Conservation (phyloP, 2,797 vertebrate genomes). For the Buceros bicornis region DNA sequence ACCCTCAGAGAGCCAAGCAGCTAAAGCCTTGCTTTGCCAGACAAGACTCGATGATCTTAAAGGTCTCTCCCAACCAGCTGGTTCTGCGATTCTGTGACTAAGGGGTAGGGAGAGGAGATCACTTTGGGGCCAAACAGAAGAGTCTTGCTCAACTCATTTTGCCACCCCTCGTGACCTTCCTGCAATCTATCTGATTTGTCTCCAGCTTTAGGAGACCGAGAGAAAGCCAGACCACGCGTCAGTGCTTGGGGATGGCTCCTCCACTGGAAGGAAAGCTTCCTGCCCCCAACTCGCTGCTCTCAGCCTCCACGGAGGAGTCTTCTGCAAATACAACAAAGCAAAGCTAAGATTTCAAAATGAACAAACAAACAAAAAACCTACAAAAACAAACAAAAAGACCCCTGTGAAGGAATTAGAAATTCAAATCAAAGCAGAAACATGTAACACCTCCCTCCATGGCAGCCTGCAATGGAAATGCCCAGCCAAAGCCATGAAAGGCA, state of each 20-base stretch:
- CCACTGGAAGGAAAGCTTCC: background rate
- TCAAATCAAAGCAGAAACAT: background rate
- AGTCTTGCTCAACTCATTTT: background rate
- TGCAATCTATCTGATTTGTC: background rate
- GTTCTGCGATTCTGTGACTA: background rate
- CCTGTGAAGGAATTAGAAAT: background rate
- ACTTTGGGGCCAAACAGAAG: background rate
- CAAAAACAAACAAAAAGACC: background rate
- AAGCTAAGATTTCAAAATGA: background rate
- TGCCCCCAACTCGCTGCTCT: background rate
- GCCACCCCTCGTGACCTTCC: background rate
- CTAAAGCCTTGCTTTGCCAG: background rate
- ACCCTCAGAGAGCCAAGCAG: background rate
- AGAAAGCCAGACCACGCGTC: background rate
- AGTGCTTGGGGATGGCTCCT: background rate
- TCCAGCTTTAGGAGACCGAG: background rate
- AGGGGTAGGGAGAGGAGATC: background rate
- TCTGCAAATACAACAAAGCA: background rate
- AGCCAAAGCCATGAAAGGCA: background rate
- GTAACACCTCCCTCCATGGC: fast-evolving
- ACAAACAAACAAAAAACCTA: background rate
- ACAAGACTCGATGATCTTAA: background rate
- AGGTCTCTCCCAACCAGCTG: too few species aligned
- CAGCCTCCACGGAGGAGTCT: background rate
- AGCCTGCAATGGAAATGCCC: background rate